Base-by-base conservation (phyloP, 2,888 invertebrate genomes). In the Seira ritae region DNA sequence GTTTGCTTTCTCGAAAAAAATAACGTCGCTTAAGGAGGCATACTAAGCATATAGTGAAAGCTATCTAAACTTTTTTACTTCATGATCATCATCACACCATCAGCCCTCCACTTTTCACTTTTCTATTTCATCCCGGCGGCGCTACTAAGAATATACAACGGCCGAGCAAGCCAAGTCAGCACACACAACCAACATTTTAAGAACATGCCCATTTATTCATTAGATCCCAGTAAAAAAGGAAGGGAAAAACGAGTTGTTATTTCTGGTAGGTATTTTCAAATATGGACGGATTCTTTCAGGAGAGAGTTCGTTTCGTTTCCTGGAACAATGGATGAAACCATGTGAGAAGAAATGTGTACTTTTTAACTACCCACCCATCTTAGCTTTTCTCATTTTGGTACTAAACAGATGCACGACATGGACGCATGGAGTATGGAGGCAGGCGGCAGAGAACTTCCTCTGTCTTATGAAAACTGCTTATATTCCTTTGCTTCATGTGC, bases 261-360 rank as follows among this genome's bases (percentile, higher is more conserved):
- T 19, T 50, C 20, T 50, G 31, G 31, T 71, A 60, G 12, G 3
- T 55, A 1, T 71, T 37, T 68, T 72, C 15, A 72, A 72, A 72
- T 72, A 72, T 72, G 72, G 31, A 62, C 62, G 24, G 23, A 72
- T 72, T 71, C 62, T 24, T 62, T 55, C 22, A 23, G 31, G n/a
- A 8, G 19, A 46, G 31, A 62, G 72, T 62, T n/a, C n/a, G n/a
- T n/a, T n/a, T n/a, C 23, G 71, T 71, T 71, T 55, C 37, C 6
- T 10, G 31, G 50, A 72, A 72, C 60, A 72, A 72, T 62, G 62
- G 72, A 72, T 71, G 71, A 23, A 19, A 55, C 50, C 50, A 20
- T 71, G 55, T 4, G 42, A 46, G 17, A 31, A 31, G 1, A 50
- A 2, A 50, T 50, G 50, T 50, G 17, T 50, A 50, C 17, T 50